Base-by-base conservation (phyloP, 2,888 invertebrate genomes). In the Apotomis capreana region DNA sequence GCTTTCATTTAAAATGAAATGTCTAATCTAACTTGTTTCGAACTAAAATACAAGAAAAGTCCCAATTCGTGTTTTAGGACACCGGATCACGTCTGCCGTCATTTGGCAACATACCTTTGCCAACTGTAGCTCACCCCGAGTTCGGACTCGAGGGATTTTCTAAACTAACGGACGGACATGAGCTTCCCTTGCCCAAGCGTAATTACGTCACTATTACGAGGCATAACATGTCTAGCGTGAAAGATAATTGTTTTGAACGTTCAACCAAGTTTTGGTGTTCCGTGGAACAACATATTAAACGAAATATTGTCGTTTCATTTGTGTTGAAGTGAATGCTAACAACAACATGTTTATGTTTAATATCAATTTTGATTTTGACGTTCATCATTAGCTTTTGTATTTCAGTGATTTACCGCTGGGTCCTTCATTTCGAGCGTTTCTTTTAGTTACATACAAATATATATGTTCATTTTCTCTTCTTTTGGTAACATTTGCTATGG, bases 201-300 rank as follows among this genome's bases (percentile, higher is more conserved):
- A 62, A 71, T 71, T 68, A 46, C 52, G 68, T 59, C 58, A 62
- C 68, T 68, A 63, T 63, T 72, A 68, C 68, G 68, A 68, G 63
- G 51, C 68, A 63, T 68, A 68, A 72, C 63, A 72, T 46, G 5
- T 57, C 60, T 36, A 49, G 26, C 49, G 52, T 57, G 37, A 52
- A 63, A 68, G 58, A 68, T 71, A 68, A 67, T 71, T 71, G 67
- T 51, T 67, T 36, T 37, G 49, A 54, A 63, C 15, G 46, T 54
- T 63, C 52, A 68, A 40, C 49, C 13, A 10, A 59, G 61, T 71
- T 71, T 54, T 36, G 46, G 15, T 40, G 5, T 40, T 40, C 40
- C 15, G 49, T 61, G n/a, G 51, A 62, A 68, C 49, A 67, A 57
- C 55, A 67, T 49, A 6, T 36, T 52, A n/a, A 60, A 62, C 13